Conservation (phyloP, 1,140 invertebrate species). For the Lepidurus arcticus region DNA sequence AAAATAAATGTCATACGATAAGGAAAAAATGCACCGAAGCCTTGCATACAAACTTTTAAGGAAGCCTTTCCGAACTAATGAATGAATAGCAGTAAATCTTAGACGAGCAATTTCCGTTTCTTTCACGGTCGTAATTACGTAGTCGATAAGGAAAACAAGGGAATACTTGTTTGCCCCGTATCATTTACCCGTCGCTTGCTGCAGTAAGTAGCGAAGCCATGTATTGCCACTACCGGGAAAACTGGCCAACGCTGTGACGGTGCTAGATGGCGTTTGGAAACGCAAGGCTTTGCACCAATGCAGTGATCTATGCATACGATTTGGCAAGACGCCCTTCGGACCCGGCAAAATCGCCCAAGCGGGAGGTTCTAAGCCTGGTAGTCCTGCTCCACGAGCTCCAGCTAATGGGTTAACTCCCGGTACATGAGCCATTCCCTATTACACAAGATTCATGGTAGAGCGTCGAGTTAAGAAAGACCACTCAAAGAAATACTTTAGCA, state of each 20-base stretch:
- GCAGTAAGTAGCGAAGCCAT: constrained; percentile 43
- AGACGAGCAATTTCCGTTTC: neutral
- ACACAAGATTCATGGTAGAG: too few species aligned
- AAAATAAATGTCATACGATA: too few species aligned
- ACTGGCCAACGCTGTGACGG: constrained; percentile 40
- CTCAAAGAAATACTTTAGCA: neutral
- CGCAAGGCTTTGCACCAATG: neutral
- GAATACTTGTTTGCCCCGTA: neutral
- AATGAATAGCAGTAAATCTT: too few species aligned
- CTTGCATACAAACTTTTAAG: too few species aligned
- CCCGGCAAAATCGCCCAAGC: constrained; percentile 8
- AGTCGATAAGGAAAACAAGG: neutral
- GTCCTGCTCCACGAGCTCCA: neutral
- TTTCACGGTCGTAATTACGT: neutral
- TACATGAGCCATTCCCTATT: neutral
- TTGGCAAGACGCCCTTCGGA: neutral
- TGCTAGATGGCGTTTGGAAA: neutral
- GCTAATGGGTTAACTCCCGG: neutral
- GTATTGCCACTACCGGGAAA: constrained; percentile 45
- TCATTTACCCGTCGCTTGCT: constrained; percentile 39
- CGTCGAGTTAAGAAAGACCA: too few species aligned
- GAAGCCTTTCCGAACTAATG: too few species aligned
- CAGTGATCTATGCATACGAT: neutral
- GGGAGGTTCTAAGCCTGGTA: neutral
- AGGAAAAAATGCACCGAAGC: too few species aligned